Evolutionary conservation across 2,113 vertebrate species (phyloP).

Genomic region (Pogona vitticeps): DNA sequence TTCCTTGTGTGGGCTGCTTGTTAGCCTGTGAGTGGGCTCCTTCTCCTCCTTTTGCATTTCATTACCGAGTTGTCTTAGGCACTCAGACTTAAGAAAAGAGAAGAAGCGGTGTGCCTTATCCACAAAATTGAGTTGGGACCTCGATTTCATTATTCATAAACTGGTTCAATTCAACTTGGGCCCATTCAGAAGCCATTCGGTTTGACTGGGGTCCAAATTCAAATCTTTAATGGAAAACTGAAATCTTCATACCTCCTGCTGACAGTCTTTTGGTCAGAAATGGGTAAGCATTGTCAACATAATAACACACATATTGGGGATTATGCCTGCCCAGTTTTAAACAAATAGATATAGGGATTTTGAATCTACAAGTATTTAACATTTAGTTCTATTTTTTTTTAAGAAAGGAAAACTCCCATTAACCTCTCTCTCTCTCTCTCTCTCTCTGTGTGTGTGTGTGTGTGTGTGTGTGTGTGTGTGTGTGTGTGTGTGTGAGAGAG

Average conservation of each 20-base stretch:
- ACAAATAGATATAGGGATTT: no score
- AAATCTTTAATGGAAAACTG: not conserved
- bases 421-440: no score
- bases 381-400: no score
- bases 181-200: not conserved
- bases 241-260: not conserved
- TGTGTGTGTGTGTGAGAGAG: no score
- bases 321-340: not conserved
- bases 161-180: not conserved
- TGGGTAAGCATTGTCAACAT: not conserved
- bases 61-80: not conserved
- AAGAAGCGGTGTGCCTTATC: not conserved
- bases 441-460: no score
- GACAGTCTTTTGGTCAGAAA: not conserved
- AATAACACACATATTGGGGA: not conserved
- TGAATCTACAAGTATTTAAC: no score
- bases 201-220: not conserved
- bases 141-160: not conserved
- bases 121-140: not conserved
- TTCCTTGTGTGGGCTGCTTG: conserved; percentile 15
- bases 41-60: conserved; percentile 1
- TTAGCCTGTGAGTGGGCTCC: conserved; percentile 20
- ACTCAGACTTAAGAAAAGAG: not conserved
- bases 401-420: no score
- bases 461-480: no score